phyloP scores from a whole-genome alignment of 1,140 invertebrate species.

The Drosophila pruinosa region DNA sequence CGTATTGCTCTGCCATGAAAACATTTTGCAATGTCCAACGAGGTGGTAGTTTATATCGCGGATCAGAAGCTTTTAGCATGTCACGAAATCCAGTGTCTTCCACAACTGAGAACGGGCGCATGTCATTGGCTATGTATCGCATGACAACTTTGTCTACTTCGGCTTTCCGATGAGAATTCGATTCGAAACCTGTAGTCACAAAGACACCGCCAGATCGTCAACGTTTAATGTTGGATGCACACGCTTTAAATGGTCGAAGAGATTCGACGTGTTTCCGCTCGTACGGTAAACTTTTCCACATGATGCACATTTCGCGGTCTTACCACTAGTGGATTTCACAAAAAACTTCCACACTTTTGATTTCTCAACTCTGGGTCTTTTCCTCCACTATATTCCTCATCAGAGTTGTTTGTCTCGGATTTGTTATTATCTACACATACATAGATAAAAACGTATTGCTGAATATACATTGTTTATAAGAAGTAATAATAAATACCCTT shows the following conservation, averaged over 20 bases:
- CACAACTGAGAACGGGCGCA: slow-evolving; percentile 21
- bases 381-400: too few species aligned
- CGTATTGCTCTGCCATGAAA: background rate
- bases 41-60: background rate
- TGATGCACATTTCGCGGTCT: background rate
- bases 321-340: background rate
- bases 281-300: slow-evolving; percentile 22
- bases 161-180: background rate
- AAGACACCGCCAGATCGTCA: background rate
- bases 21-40: slow-evolving; percentile 19
- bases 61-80: background rate
- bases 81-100: slow-evolving; percentile 15
- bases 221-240: slow-evolving; percentile 3
- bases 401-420: too few species aligned
- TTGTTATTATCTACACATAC: too few species aligned
- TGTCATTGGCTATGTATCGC: background rate
- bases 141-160: background rate
- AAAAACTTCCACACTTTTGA: slow-evolving; percentile 21
- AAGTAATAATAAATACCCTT: too few species aligned
- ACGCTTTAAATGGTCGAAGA: slow-evolving; percentile 18
- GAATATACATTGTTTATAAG: too few species aligned
- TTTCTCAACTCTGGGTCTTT: background rate
- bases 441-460: too few species aligned
- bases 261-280: slow-evolving; percentile 8
- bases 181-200: background rate